Base-by-base conservation (phyloP, 2,888 invertebrate genomes). In the Meiosimyza platycephala region DNA sequence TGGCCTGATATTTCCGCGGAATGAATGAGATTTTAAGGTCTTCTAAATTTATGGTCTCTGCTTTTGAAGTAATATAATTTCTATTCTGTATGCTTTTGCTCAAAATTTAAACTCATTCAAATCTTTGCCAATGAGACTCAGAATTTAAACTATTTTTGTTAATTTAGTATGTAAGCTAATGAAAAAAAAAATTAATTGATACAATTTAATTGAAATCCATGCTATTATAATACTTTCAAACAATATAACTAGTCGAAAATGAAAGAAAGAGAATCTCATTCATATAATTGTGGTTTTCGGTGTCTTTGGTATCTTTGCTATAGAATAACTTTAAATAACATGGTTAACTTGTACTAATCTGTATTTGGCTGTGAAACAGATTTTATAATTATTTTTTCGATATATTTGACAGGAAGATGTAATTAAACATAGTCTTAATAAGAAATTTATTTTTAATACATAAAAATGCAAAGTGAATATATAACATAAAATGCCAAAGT, bases 281-380 rank as follows among this genome's bases (percentile, higher is more conserved):
- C 9, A 55, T 7, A 40, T 7, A 40, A 7, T 40, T 40, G 6
- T 40, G 40, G 40, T 40, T 40, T 40, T 40, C 9, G 40, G 40
- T 9, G 9, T 40, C 40, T 40, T 6, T 9, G 40, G 40, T 40
- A 40, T 6, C 40, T 40, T 6, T 40, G 40, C 40, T 40, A 7
- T 40, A 40, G 9, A 40, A 7, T 40, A 40, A 9, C 40, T 40
- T 40, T 9, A 40, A 9, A 40, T 40, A 40, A 40, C 5, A 40
- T 75, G 65, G 72, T 76, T 76, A 73, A 68, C 12, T 60, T 76
- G 63, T 72, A 77, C 77, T 78, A 85, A 86, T 85, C 85, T 86
- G 86, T 86, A 81, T 85, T 85, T 86, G 85, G 85, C 85, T 85
- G 85, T 85, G 85, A 85, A 85, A 85, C 86, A 85, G 85, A 86